Conservation (phyloP, 2,888 invertebrate genomes). For the Volucella zonaria region DNA sequence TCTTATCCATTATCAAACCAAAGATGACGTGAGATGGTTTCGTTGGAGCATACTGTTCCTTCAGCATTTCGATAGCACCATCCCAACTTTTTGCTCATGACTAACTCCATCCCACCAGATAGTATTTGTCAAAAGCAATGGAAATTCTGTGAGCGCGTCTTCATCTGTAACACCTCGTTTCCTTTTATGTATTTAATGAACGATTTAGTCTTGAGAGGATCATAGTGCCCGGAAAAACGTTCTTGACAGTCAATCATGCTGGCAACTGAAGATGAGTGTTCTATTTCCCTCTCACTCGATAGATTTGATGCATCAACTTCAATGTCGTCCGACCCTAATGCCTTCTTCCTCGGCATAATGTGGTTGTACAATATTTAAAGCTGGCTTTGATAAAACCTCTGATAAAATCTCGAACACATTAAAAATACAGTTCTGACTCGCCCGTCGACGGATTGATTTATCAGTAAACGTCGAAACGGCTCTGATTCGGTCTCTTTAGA, state of each 20-base stretch:
- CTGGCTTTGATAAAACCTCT: background rate
- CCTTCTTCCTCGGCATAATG: background rate
- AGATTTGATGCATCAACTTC: no score
- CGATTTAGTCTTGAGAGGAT: background rate
- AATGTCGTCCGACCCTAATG: background rate
- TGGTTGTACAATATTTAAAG: background rate
- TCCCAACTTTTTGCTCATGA: constrained; percentile 13
- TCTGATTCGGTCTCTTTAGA: no score
- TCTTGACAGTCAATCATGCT: background rate
- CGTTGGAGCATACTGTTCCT: constrained; percentile 7
- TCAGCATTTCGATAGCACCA: background rate
- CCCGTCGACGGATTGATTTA: no score
- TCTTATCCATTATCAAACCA: background rate
- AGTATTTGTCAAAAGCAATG: background rate
- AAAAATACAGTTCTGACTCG: background rate
- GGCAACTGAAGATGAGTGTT: background rate
- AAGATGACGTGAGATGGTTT: background rate
- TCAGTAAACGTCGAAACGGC: no score
- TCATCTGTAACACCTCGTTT: no score
- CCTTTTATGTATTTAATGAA: no score
- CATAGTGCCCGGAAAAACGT: background rate
- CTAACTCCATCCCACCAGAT: constrained; percentile 21
- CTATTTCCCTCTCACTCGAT: background rate
- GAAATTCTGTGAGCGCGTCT: no score
- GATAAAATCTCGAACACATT: background rate